Evolutionary conservation across 2,113 vertebrate genomes (phyloP).

Genomic region (Psammodynastes pulverulentus): DNA sequence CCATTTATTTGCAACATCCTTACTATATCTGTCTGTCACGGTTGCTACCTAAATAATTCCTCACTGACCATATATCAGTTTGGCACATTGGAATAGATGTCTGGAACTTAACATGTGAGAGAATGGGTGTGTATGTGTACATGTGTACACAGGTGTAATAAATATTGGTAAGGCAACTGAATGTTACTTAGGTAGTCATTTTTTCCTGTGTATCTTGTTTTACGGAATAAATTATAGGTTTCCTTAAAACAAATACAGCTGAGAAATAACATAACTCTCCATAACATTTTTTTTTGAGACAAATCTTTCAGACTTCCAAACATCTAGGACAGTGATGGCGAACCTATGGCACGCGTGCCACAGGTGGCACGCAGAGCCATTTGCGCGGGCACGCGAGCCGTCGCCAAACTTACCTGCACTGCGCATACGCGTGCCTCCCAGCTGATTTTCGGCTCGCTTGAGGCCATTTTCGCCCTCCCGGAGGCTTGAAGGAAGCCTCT

Average conservation of each 20-base stretch:
- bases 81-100: slow-evolving; percentile 52
- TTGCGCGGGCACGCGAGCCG: too few relatives aligned
- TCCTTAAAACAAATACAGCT: slow-evolving; percentile 25
- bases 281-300: slow-evolving; percentile 19
- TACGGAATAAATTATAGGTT: slow-evolving; percentile 8
- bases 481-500: too few relatives aligned
- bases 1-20: slow-evolving; percentile 35
- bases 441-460: too few relatives aligned
- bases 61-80: slow-evolving; percentile 55
- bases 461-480: too few relatives aligned
- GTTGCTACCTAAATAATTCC: slow-evolving; percentile 42
- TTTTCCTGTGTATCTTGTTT: slow-evolving; percentile 32
- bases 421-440: too few relatives aligned
- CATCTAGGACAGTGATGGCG: too few relatives aligned
- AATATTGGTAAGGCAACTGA: slow-evolving; percentile 24
- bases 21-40: slow-evolving; percentile 33
- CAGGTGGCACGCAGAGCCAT: too few relatives aligned
- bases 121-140: background rate
- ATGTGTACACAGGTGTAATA: slow-evolving; percentile 35
- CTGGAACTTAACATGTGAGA: slow-evolving; percentile 38
- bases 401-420: too few relatives aligned
- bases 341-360: too few relatives aligned
- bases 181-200: slow-evolving; percentile 16
- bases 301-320: slow-evolving; percentile 46
- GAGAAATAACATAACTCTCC: slow-evolving; percentile 46